Conservation (phyloP, 2,888 invertebrate genomes). For the Hydrotaea cyrtoneurina region DNA sequence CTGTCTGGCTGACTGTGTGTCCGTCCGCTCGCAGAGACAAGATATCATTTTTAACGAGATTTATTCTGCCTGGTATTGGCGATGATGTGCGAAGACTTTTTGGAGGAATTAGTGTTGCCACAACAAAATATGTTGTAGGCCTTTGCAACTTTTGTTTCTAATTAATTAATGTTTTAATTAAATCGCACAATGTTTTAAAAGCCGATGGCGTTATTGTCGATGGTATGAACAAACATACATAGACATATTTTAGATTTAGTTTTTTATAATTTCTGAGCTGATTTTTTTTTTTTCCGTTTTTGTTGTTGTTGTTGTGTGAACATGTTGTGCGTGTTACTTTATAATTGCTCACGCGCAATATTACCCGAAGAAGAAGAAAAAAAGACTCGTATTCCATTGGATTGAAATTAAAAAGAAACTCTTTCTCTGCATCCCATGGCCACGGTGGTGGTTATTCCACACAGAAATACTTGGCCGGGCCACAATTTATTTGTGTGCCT, state of each 20-base stretch:
- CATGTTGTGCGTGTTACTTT: conserved; percentile 63
- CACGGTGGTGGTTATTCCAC: no score
- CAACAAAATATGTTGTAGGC: not conserved
- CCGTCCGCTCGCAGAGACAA: no score
- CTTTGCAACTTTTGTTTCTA: conserved; percentile 40
- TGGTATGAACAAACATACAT: no score
- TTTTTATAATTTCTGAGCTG: not conserved
- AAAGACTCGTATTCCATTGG: conserved; percentile 12
- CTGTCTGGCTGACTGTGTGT: no score
- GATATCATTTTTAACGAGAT: not conserved
- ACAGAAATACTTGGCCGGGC: not conserved
- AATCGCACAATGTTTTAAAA: conserved; percentile 31
- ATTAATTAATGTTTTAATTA: conserved; percentile 67
- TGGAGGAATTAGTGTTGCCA: not conserved
- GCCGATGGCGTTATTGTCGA: not conserved
- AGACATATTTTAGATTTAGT: not conserved
- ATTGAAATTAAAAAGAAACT: conserved; percentile 12
- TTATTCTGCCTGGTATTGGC: not conserved
- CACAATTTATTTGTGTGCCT: conserved; percentile 42
- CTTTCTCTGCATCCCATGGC: not conserved
- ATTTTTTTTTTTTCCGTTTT: not conserved
- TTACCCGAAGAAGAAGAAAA: conserved; percentile 26
- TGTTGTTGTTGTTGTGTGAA: conserved; percentile 54
- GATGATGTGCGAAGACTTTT: not conserved
- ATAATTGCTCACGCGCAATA: conserved; percentile 62